Evolutionary conservation across 2,113 vertebrate genomes (phyloP), one percentile per base, ranked within the genome.

Genomic region (Rhegmatorhina hoffmannsi): DNA sequence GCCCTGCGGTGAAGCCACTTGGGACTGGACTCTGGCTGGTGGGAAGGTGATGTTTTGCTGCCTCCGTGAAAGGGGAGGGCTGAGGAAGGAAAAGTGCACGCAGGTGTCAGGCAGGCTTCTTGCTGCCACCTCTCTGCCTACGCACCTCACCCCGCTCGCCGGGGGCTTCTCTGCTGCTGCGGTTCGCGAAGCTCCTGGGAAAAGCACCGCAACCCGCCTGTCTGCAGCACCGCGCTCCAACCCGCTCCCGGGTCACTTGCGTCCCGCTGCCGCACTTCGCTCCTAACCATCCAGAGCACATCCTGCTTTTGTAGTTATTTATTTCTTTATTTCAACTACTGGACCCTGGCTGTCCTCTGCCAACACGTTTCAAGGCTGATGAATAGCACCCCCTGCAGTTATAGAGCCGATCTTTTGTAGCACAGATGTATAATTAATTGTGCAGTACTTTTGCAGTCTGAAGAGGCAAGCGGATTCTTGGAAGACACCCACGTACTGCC

Each of bases 311-410:
- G 94, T 94, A 92, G 79, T 93, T 95, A 82, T 87, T 96, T 95
- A 92, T 95, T 96, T 92, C 84, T 88, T 88, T 87, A 86, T 97
- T 91, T 82, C 74, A 79, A 25, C 85, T 84, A 13, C 88, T 89
- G 94, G 93, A 95, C 95, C 80, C 93, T 87, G 80, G 38, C 69
- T 78, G 87, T 94, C 88, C 84, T 95, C 81, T 90, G 85, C 85
- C 87, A 50, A 13, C 43, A 63, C 43, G 7, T 90, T 83, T 95
- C 83, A 90, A 92, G 83, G 64, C 95, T 97, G 95, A 96, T 94
- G 89, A 95, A 94, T 93, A 97, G 91, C 94, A 93, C 96, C 92
- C 91, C 94, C 94, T 95, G 96, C 90, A 95, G 92, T 89, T 87
- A 91, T 1, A 91, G 81, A 82, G 76, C 90, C 81, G 87, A 92